Conservation (phyloP, 2,113 vertebrate species). For the Prolemur simus region DNA sequence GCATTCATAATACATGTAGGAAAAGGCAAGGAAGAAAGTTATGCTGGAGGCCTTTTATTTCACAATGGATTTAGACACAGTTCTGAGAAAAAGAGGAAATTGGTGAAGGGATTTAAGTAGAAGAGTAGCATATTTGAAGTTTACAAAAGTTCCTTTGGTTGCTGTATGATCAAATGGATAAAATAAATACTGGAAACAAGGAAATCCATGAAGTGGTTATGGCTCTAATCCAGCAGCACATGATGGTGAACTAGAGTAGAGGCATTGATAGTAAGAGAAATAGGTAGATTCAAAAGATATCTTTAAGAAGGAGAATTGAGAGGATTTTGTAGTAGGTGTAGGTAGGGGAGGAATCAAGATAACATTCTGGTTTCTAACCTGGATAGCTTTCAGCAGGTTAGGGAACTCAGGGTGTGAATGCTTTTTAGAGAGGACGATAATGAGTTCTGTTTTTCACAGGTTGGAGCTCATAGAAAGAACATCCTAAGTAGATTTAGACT, state of each 20-base stretch:
- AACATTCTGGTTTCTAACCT: background rate
- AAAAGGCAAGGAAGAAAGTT: background rate
- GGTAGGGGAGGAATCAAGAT: background rate
- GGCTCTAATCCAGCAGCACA: background rate
- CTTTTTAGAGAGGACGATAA: background rate
- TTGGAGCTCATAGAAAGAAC: background rate
- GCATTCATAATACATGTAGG: background rate
- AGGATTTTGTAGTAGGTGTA: background rate
- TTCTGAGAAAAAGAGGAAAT: background rate
- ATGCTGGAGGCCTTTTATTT: background rate
- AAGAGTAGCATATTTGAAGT: background rate
- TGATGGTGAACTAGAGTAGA: background rate
- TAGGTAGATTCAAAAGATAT: background rate
- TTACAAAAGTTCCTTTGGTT: background rate
- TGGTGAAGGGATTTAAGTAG: background rate
- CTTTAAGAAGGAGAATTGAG: background rate
- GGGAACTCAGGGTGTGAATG: background rate
- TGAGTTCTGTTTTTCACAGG: background rate
- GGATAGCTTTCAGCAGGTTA: background rate
- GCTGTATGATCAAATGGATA: background rate
- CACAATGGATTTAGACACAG: background rate
- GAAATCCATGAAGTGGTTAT: background rate
- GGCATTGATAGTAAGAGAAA: background rate
- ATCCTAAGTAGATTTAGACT: background rate
- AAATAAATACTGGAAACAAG: background rate